phyloP scores from a whole-genome alignment of 2,888 invertebrate genomes.

The Sialis fuliginosa region DNA sequence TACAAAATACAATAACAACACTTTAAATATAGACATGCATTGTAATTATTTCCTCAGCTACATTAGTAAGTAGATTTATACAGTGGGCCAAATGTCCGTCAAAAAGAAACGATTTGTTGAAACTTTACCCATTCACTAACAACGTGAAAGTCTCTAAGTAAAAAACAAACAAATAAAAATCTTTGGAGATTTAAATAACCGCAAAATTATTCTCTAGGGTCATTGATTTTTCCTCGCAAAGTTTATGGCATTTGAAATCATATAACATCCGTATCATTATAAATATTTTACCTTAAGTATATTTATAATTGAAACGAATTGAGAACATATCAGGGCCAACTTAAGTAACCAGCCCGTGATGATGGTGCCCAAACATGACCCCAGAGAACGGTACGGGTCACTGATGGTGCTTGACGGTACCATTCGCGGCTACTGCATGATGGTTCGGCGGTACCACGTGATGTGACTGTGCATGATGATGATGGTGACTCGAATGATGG shows the following conservation, averaged over 20 bases:
- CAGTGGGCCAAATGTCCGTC: too few species aligned
- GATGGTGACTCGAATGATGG: conserved; percentile 42
- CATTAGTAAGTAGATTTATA: conserved; percentile 8
- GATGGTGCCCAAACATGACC: conserved; percentile 54
- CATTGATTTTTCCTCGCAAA: neutral
- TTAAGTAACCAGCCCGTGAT: conserved; percentile 21
- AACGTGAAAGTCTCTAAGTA: too few species aligned
- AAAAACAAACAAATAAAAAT: neutral
- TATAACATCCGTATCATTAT: too few species aligned
- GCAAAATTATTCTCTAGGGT: neutral
- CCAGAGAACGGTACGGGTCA: conserved; percentile 75
- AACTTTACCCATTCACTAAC: too few species aligned
- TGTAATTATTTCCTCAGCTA: conserved; percentile 24
- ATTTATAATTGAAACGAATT: too few species aligned
- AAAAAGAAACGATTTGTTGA: too few species aligned
- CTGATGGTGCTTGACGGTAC: conserved; percentile 60
- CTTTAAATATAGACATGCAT: neutral
- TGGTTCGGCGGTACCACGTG: conserved; percentile 40
- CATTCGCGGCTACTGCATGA: conserved; percentile 45
- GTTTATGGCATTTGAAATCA: neutral
- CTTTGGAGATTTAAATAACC: neutral
- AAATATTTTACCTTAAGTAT: too few species aligned
- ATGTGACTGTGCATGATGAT: conserved; percentile 49
- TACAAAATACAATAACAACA: neutral
- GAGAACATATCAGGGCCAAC: conserved; percentile 27